Evolutionary conservation across 2,113 vertebrate species (phyloP).

Genomic region (Microcebus ravelobensis): DNA sequence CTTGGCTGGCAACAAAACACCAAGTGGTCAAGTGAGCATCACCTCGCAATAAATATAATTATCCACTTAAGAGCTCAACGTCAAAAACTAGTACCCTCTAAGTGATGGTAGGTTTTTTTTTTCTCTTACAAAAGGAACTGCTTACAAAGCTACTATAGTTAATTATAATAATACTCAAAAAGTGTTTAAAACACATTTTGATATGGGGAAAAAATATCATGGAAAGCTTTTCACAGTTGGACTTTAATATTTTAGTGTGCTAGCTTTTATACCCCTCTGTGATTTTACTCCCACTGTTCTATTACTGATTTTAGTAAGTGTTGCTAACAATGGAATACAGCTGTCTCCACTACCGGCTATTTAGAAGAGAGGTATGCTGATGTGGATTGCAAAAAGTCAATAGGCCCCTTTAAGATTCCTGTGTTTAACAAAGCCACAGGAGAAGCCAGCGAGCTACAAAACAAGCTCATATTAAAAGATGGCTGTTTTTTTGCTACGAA

Average conservation of each 20-base stretch:
- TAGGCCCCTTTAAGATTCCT: conserved; percentile 69
- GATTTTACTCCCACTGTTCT: conserved; percentile 58
- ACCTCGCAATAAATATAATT: conserved; percentile 73
- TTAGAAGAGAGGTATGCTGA: conserved; percentile 63
- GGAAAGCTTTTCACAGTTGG: conserved; percentile 77
- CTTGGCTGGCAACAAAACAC: conserved; percentile 24
- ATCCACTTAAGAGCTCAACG: conserved; percentile 74
- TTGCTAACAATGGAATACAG: conserved; percentile 63
- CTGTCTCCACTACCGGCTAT: conserved; percentile 43
- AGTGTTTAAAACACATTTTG: conserved; percentile 77
- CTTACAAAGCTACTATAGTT: conserved; percentile 69
- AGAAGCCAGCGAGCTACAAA: conserved; percentile 56
- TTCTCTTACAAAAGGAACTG: conserved; percentile 67
- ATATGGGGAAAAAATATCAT: conserved; percentile 70
- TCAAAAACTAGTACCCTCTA: conserved; percentile 65
- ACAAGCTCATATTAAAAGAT: conserved; percentile 21
- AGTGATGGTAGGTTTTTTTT: conserved; percentile 62
- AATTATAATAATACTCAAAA: conserved; percentile 79
- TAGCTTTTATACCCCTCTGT: conserved; percentile 43
- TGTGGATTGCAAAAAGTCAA: conserved; percentile 64
- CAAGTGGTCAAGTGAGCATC: conserved; percentile 76
- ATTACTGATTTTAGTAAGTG: conserved; percentile 70
- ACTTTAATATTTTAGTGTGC: conserved; percentile 74
- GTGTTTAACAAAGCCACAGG: conserved; percentile 62
- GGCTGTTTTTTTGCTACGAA: conserved; percentile 48